Evolutionary conservation across 2,113 vertebrate species (phyloP).

Genomic region (Eira barbara): DNA sequence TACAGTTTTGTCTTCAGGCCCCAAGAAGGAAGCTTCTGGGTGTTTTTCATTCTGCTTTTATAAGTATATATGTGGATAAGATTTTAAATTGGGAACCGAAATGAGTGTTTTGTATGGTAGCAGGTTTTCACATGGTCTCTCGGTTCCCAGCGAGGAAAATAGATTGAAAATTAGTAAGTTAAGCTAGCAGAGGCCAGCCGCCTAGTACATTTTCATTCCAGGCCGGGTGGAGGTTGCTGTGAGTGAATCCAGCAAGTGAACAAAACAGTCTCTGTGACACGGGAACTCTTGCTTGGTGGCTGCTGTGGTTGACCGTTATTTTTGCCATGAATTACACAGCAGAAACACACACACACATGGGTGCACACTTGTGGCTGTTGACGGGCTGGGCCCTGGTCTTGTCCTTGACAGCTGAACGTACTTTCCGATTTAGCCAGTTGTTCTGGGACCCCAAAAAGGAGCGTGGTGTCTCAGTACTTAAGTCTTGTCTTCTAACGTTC

Average conservation of each 20-base stretch:
- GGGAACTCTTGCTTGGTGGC: background rate
- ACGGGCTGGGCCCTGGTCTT: background rate
- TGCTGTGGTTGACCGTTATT: background rate
- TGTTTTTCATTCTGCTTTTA: background rate
- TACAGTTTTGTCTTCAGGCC: background rate
- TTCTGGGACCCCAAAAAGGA: too few relatives aligned
- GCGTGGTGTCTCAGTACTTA: rapidly evolving
- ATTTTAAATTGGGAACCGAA: background rate
- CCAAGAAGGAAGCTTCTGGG: background rate
- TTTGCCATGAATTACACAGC: background rate
- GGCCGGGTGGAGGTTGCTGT: background rate
- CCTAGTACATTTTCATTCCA: background rate
- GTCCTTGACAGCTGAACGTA: background rate
- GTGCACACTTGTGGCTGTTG: too few relatives aligned
- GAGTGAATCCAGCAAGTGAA: background rate
- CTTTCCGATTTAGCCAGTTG: background rate
- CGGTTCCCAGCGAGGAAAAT: background rate
- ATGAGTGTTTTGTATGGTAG: background rate
- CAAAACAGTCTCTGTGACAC: background rate
- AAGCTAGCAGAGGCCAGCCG: background rate
- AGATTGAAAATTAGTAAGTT: background rate
- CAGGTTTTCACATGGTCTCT: background rate
- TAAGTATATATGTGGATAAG: background rate
- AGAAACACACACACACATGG: background rate
- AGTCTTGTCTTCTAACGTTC: background rate